Base-by-base conservation (phyloP, 2,113 vertebrate species). In the Apeltes quadracus region DNA sequence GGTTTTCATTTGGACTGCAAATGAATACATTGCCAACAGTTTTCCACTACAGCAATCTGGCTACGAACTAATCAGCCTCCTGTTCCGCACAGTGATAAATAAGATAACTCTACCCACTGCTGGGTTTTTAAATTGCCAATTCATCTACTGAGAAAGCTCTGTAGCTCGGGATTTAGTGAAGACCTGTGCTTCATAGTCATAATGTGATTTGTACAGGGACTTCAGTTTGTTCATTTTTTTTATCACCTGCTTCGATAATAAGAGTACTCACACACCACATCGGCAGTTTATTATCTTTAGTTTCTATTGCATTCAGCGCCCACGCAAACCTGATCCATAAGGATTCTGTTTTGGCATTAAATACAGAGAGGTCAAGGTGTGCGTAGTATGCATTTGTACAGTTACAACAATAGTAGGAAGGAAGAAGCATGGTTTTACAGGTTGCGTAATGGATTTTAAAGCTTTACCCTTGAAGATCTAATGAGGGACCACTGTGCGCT, bases 111-210 rank as follows among this genome's bases (percentile, higher is more conserved):
- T 79, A 85, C 85, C 83, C 72, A 84, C 87, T 87, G 88, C 88
- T 87, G 92, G 79, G 85, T 84, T 90, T 90, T 90, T 61, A 91
- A 90, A 91, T 92, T 89, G 90, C 87, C 88, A 90, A 88, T 90
- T 91, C 88, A 87, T 90, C 88, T 79, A 62, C 69, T 62, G 72
- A 80, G 84, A 65, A 87, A 70, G 75, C 78, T 79, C 82, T 69
- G 39, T 14, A 41, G 39, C 39, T 41, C 18, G 8, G 43, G 70
- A 85, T 73, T 72, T 56, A 23, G 81, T 63, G 50, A 58, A 43
- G 27, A 27, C 54, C 36, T 71, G 67, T 72, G 82, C 70, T 82
- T 86, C 69, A 79, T 71, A 61, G 78, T 78, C 69, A 74, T 78
- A 81, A 74, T 81, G 70, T 59, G 59, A 87, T 84, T 84, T 65